Evolutionary conservation across 37 sponge, comb jelly and placozoan species (phyloP), one percentile per base, ranked within the genome.

Genomic region (Crambe crambe): DNA sequence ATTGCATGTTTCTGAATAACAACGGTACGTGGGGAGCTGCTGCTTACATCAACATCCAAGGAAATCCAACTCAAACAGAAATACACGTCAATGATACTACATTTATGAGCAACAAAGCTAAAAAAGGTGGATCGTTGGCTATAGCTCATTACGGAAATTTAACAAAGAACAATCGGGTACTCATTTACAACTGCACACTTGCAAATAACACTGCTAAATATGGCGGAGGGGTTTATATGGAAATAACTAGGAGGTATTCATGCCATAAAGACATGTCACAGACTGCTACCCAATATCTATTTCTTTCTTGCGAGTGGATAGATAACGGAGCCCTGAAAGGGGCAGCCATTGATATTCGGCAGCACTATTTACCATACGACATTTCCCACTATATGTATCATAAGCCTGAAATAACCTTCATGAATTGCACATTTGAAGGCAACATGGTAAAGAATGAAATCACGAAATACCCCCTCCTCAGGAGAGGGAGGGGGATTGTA

Each of bases 21-120:
- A 47, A 12, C 37, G 85, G 85, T 20, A 68, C 79, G 30, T 84
- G 58, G 42, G 90, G 90, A 68, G 90, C 81, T 25, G 90, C 80
- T 18, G 51, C 12, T 47, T 47, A 47, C 12, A 6, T 47, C 6
- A 47, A 12, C 6, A 15, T 47, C 51, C 10, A 47, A 47, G 51
- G 12, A 15, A 6, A 47, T 6, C 12, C 51, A 6, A 12, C 6
- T 15, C 6, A 47, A 12, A 15, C 51, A 47, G 51, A 15, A 6
- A 12, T 47, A 12, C 12, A 47, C 12, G 51, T 47, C 12, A 47
- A 47, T 47, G 51, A 47, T 47, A 15, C 51, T 15, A 12, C 12
- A 47, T 47, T 47, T 47, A 12, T 15, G 12, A 12, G 51, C 6
- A 47, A 47, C 51, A 47, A 15, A 12, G 51, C 51, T 47, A 47